Conservation (phyloP, 2,888 invertebrate genomes). For the Platycheirus rosarum region DNA sequence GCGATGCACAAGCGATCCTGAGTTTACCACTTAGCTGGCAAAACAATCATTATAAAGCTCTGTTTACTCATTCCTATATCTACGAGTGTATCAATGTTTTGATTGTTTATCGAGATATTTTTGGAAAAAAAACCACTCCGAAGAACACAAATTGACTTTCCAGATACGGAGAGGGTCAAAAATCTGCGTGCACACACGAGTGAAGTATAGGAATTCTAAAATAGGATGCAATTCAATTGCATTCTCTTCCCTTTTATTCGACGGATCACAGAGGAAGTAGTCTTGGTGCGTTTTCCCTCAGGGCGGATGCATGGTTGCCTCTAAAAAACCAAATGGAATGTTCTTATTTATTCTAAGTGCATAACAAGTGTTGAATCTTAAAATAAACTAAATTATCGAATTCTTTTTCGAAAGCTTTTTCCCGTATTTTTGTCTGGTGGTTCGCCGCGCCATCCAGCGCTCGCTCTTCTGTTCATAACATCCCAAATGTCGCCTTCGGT, state of each 20-base stretch:
- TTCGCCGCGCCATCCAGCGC: slow-evolving; percentile 6
- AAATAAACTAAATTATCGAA: slow-evolving; percentile 36
- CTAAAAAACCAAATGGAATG: slow-evolving; percentile 20
- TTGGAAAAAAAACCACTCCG: slow-evolving; percentile 1
- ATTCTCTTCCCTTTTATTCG: not conserved
- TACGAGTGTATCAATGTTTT: slow-evolving; percentile 26
- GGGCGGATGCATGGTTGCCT: slow-evolving; percentile 8
- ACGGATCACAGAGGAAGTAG: slow-evolving; percentile 1
- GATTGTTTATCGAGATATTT: slow-evolving; percentile 35
- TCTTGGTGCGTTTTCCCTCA: slow-evolving; percentile 18
- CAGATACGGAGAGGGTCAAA: slow-evolving; percentile 53
- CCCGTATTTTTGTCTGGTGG: slow-evolving; percentile 29
- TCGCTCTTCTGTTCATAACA: not conserved
- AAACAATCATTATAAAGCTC: slow-evolving; percentile 30
- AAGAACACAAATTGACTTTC: slow-evolving; percentile 12
- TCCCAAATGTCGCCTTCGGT: slow-evolving; percentile 25
- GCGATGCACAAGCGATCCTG: not conserved
- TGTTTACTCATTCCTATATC: slow-evolving; percentile 12
- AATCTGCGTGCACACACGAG: slow-evolving; percentile 19
- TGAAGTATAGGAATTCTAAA: slow-evolving; percentile 43
- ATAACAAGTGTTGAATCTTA: slow-evolving; percentile 59
- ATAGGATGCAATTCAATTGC: slow-evolving; percentile 46
- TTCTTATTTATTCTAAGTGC: slow-evolving; percentile 44
- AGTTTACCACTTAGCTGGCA: slow-evolving; percentile 37
- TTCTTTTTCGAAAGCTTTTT: slow-evolving; percentile 31